Evolutionary conservation across 1,140 invertebrate genomes (phyloP).

Genomic region (Brachionus calyciflorus): DNA sequence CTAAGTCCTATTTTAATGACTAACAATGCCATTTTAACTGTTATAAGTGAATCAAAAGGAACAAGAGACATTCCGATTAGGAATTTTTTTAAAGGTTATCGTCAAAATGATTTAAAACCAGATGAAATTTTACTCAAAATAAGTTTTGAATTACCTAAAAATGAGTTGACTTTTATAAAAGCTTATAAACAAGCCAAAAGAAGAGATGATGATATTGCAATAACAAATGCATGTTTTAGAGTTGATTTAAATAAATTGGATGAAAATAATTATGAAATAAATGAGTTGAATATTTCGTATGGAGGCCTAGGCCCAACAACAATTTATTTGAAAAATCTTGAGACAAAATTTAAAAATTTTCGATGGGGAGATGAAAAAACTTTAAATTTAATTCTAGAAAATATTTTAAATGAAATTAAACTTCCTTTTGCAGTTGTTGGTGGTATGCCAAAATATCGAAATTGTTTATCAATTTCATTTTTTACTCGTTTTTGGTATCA

Average conservation of each 20-base stretch:
- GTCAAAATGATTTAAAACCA: constrained; percentile 71
- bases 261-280: constrained; percentile 63
- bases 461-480: constrained; percentile 73
- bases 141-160: background rate
- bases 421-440: constrained; percentile 69
- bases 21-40: constrained; percentile 65
- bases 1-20: constrained; percentile 87
- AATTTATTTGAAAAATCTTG: constrained; percentile 55
- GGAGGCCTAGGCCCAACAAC: constrained; percentile 87
- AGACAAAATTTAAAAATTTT: constrained; percentile 6
- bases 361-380: background rate
- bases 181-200: constrained; percentile 88
- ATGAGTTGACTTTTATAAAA: constrained; percentile 51
- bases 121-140: constrained; percentile 68
- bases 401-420: too few relatives aligned
- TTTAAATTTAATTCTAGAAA: constrained; percentile 4
- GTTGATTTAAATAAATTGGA: constrained; percentile 55
- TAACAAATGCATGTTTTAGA: constrained; percentile 72
- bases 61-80: constrained; percentile 47
- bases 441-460: constrained; percentile 80
- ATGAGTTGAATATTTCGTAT: constrained; percentile 72
- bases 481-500: constrained; percentile 78
- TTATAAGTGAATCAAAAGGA: constrained; percentile 58
- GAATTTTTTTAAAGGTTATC: constrained; percentile 82
- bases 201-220: constrained; percentile 89